Evolutionary conservation across 2,113 vertebrate genomes (phyloP), one percentile per base, ranked within the genome.

Genomic region (Maccullochella peelii): DNA sequence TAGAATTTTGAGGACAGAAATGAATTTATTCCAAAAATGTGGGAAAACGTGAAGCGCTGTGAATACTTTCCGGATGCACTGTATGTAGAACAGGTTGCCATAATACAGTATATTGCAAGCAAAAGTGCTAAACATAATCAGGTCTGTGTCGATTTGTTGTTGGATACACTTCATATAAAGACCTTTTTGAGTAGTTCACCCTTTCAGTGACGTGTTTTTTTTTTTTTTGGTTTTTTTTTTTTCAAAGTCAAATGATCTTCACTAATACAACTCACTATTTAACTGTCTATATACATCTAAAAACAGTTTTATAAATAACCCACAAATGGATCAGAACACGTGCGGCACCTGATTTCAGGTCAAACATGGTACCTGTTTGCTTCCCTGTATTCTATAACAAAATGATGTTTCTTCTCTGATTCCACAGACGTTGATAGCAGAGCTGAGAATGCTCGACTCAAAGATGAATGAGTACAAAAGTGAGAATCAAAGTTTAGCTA

Each of bases 401-500:
- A 21, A 21, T 38, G 0, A 15, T 44, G 4, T 55, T 0, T 20
- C 18, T 30, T 23, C 8, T 63, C 14, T 71, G 3, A 50, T 68
- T 82, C 27, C 27, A 4, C 83, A 94, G 92, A 66, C 62, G 2
- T 20, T 93, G 80, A 83, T 85, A 25, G 91, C 89, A 54, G 88
- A 94, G 84, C 59, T 92, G 74, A 83, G 77, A 25, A 80, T 91
- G 77, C 75, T 92, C 0, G 90, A 94, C 47, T 91, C 88, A 0
- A 91, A 83, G 82, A 85, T 91, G 68, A 89, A 88, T 3, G 91
- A 93, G 58, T 93, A 88, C 69, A 91, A 90, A 83, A 83, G 65
- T 42, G 93, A 94, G 57, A 93, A 92, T 47, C 79, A 94, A 59
- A 70, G 82, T 15, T 75, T 94, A 80, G 42, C 75, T 52, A 67